phyloP scores from a whole-genome alignment of 2,888 invertebrate species.

The Lithosia quadra region DNA sequence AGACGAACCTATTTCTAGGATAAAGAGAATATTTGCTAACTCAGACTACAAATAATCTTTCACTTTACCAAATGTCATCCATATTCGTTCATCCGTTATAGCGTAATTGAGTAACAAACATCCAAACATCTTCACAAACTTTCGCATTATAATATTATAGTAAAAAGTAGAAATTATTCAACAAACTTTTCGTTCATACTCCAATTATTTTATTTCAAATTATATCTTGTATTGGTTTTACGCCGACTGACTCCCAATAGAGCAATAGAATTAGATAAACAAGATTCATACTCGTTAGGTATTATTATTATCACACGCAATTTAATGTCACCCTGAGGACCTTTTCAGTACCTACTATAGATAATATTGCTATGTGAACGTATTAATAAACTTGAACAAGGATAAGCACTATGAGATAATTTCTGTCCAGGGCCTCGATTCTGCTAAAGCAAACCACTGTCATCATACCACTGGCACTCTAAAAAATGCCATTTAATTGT shows the following conservation, averaged over 20 bases:
- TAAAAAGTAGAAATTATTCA: not conserved
- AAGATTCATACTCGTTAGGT: conserved; percentile 52
- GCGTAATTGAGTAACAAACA: too few relatives aligned
- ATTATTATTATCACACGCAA: conserved; percentile 38
- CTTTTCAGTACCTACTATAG: too few relatives aligned
- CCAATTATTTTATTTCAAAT: conserved; percentile 20
- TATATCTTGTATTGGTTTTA: conserved; percentile 36
- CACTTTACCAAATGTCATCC: not conserved
- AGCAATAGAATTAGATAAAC: conserved; percentile 50
- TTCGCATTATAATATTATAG: too few relatives aligned
- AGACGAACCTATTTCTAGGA: too few relatives aligned
- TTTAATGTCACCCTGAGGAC: conserved; percentile 51
- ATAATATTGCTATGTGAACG: conserved; percentile 7
- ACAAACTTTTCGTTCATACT: not conserved
- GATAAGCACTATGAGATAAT: not conserved
- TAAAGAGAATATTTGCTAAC: too few relatives aligned
- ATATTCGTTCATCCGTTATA: not conserved
- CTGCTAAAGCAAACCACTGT: too few relatives aligned
- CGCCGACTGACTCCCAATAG: conserved; percentile 43
- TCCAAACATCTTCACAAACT: too few relatives aligned
- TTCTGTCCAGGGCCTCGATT: too few relatives aligned
- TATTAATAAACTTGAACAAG: not conserved
- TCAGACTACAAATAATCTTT: too few relatives aligned
- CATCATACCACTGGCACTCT: too few relatives aligned
- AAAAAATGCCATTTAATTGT: too few relatives aligned